These are phyloP conservation scores for Argentina silus DNA, from an alignment of 2,797 vertebrate species.

Conservation along the genomic window DNA sequence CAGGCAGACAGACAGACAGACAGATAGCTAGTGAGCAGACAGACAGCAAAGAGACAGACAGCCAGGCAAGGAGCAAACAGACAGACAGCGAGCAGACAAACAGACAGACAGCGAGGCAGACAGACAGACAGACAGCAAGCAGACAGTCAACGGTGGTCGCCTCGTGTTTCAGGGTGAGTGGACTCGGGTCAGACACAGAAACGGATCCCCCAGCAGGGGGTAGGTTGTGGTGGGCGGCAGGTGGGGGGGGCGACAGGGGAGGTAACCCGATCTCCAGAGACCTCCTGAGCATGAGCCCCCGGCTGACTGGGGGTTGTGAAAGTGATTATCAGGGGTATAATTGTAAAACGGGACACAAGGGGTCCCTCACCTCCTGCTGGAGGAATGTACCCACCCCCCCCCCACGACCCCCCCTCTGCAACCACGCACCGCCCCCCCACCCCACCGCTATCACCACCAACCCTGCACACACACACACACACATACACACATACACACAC, in stretches of 20 bases:
- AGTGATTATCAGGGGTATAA: slow-evolving; percentile 75
- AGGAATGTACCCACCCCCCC: slow-evolving; percentile 56
- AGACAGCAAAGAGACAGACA: no score
- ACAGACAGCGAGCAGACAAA: no score
- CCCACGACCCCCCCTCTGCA: slow-evolving; percentile 20
- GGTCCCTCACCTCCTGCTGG: slow-evolving; percentile 61
- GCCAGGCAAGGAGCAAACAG: no score
- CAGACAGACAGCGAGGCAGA: no score
- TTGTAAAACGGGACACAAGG: slow-evolving; percentile 64
- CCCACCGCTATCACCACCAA: no score
- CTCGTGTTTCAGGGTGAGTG: slow-evolving; percentile 11
- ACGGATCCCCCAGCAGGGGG: slow-evolving; percentile 24
- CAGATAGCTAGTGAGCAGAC: no score
- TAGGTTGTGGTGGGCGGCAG: slow-evolving; percentile 43
- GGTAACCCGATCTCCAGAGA: slow-evolving; percentile 70
- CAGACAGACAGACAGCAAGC: no score
- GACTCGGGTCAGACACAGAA: slow-evolving; percentile 19
- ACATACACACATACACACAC: no score
- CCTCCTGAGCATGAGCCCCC: slow-evolving; percentile 56
- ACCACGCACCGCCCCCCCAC: slow-evolving; percentile 52
- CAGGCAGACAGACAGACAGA: no score
- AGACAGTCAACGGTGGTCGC: no score
- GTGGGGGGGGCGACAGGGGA: slow-evolving; percentile 42
- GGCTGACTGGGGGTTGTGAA: slow-evolving; percentile 66
- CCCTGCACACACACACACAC: slow-evolving; percentile 37